Conservation (phyloP, 1,140 invertebrate species). For the Leucophenga varia region DNA sequence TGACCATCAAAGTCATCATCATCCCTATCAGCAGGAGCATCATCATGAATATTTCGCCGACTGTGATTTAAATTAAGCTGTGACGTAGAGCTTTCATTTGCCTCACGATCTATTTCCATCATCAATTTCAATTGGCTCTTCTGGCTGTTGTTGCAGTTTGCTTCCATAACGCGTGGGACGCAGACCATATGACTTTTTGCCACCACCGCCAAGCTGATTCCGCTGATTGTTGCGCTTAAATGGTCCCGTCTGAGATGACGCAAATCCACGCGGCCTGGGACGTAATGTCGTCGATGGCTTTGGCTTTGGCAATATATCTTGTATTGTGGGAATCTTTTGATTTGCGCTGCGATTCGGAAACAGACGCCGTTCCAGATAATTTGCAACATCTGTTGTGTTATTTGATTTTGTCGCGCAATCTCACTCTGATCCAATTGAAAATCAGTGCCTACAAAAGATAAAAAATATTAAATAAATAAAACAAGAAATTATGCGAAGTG, state of each 20-base stretch:
- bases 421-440: constrained; percentile 60
- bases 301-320: constrained; percentile 62
- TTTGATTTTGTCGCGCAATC: constrained; percentile 68
- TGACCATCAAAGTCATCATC: constrained; percentile 52
- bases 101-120: background rate
- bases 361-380: constrained; percentile 67
- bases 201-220: constrained; percentile 30
- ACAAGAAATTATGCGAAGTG: too few species aligned
- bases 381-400: constrained; percentile 70
- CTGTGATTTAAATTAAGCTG: too few species aligned
- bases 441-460: constrained; percentile 10
- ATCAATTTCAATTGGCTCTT: background rate
- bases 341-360: constrained; percentile 59
- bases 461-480: too few species aligned
- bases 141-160: constrained; percentile 6
- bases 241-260: constrained; percentile 15
- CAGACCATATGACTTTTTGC: constrained; percentile 18
- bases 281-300: constrained; percentile 20
- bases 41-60: too few species aligned
- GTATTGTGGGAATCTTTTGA: constrained; percentile 61
- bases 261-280: constrained; percentile 38
- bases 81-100: too few species aligned
- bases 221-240: constrained; percentile 22
- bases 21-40: too few species aligned
- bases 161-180: too few species aligned